Percentiles rank a stretch among this genome's conserved stretches.
These are phyloP conservation scores for Nemurella pictetii DNA, from an alignment of 2,888 invertebrate species.

Conservation along the genomic window DNA sequence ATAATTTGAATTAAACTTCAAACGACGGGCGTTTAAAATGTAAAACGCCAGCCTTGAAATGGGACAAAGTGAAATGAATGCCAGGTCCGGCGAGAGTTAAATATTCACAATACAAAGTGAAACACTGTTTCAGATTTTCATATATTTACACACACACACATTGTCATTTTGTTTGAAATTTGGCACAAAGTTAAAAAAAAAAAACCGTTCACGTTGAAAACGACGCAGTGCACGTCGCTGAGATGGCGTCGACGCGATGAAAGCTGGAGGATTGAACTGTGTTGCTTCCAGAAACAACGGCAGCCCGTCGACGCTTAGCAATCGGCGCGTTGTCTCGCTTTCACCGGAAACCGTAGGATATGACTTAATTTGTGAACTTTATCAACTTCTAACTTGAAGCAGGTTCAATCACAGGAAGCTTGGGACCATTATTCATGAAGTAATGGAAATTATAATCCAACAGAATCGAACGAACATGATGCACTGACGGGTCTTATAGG, in stretches of 20 bases:
- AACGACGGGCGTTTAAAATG: neutral
- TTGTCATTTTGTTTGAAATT: neutral
- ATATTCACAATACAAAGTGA: neutral
- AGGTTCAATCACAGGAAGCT: conserved; percentile 20
- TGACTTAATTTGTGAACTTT: neutral
- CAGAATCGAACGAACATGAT: neutral
- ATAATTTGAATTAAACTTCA: neutral
- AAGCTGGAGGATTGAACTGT: neutral
- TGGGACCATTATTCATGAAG: neutral
- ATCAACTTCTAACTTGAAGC: neutral
- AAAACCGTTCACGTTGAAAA: neutral
- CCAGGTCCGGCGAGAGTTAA: neutral
- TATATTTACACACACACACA: neutral
- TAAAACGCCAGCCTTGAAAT: neutral
- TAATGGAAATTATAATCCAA: neutral
- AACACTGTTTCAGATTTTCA: neutral
- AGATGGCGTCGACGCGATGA: neutral
- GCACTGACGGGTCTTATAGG: neutral
- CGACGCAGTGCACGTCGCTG: neutral
- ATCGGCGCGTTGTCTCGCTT: neutral
- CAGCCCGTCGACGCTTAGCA: neutral
- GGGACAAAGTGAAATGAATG: neutral
- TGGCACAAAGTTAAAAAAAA: neutral
- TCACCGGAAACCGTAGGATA: neutral
- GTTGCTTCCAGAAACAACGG: neutral